Evolutionary conservation across 1,140 invertebrate species (phyloP).

Genomic region (Alviniconcha marisindica): DNA sequence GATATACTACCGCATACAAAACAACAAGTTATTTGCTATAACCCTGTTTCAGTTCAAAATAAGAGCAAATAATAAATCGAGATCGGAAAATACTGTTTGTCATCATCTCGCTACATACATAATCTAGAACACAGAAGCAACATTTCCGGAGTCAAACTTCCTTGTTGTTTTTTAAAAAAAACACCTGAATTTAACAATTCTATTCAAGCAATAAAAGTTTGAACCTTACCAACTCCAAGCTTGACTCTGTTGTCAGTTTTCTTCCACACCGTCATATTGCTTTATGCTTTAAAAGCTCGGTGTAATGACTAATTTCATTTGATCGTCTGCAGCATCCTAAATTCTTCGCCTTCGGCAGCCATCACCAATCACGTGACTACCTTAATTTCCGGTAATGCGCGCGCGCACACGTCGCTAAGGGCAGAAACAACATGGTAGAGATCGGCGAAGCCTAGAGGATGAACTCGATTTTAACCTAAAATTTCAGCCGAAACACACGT

Average conservation of each 20-base stretch:
- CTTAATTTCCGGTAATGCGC: constrained; percentile 54
- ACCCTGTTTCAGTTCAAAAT: no score
- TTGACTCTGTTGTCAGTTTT: constrained; percentile 57
- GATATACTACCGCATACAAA: no score
- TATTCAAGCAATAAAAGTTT: not conserved
- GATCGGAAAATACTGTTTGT: no score
- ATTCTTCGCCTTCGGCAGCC: constrained; percentile 45
- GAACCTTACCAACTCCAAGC: constrained; percentile 64
- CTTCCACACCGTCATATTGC: constrained; percentile 60
- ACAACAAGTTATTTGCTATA: no score
- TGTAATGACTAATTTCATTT: constrained; percentile 13
- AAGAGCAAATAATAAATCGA: no score
- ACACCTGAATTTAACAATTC: not conserved
- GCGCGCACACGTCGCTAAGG: constrained; percentile 42
- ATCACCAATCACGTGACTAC: constrained; percentile 57
- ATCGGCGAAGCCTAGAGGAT: no score
- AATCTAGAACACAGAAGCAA: no score
- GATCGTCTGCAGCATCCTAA: constrained; percentile 23
- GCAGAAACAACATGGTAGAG: constrained; percentile 29
- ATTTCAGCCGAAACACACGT: no score
- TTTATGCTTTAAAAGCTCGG: not conserved
- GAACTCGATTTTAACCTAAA: no score
- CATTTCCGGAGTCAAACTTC: constrained; percentile 32
- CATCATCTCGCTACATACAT: no score
- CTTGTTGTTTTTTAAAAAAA: constrained; percentile 12